These are phyloP conservation scores for Geotrypetes seraphini DNA, from an alignment of 2,797 vertebrate species.

Conservation along the genomic window DNA sequence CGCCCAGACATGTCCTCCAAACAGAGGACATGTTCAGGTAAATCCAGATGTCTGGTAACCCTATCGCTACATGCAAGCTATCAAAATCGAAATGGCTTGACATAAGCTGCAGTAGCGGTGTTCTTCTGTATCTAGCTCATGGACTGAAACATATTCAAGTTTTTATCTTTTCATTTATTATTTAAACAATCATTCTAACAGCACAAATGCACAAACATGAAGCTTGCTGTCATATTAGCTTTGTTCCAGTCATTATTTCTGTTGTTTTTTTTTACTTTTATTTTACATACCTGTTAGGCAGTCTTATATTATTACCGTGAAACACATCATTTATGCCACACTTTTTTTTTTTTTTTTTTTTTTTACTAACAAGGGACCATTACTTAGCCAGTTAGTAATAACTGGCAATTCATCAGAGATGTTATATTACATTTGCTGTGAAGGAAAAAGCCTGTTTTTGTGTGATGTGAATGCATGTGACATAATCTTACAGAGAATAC, in stretches of 20 bases:
- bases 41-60: no score
- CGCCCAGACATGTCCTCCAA: no score
- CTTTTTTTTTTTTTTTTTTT: no score
- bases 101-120: no score
- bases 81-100: no score
- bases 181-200: no score
- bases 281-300: slow-evolving; percentile 27
- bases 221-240: slow-evolving; percentile 6
- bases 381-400: slow-evolving; percentile 26
- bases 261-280: no score
- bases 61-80: no score
- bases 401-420: slow-evolving; percentile 16
- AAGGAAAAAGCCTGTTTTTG: background rate
- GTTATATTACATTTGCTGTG: slow-evolving; percentile 2
- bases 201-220: slow-evolving; percentile 1
- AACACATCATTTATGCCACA: slow-evolving; percentile 27
- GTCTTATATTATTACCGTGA: slow-evolving; percentile 26
- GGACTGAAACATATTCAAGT: no score
- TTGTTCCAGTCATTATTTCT: slow-evolving; percentile 14
- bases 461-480: background rate
- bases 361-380: slow-evolving; percentile 25
- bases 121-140: no score
- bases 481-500: background rate
- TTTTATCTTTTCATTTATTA: no score
- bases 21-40: no score